Conservation (phyloP, 2,888 invertebrate genomes). For the Arrhopalites spinosus region DNA sequence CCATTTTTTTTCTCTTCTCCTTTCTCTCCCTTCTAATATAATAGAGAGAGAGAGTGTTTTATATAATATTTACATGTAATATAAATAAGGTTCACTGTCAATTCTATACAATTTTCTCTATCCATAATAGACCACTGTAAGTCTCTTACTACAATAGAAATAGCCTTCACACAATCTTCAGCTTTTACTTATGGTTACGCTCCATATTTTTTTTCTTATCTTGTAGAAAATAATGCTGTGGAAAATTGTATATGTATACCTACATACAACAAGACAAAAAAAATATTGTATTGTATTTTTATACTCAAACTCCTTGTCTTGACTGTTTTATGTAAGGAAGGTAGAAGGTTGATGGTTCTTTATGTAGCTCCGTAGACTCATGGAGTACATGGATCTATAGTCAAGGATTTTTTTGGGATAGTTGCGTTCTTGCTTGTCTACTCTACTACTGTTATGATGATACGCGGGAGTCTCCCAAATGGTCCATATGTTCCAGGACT, state of each 20-base stretch:
- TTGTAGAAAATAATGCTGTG: too few species aligned
- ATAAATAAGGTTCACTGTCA: too few species aligned
- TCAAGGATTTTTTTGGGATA: not conserved
- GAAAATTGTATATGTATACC: too few species aligned
- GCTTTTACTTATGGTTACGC: not conserved
- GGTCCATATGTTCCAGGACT: slow-evolving; percentile 32
- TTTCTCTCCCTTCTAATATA: not conserved
- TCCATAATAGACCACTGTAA: too few species aligned
- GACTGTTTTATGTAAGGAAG: too few species aligned
- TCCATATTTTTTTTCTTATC: not conserved
- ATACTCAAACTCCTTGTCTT: too few species aligned
- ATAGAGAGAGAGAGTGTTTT: not conserved
- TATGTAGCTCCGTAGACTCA: too few species aligned
- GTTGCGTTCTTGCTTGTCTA: not conserved
- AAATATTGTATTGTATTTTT: too few species aligned
- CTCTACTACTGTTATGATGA: slow-evolving; percentile 3
- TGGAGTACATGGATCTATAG: not conserved
- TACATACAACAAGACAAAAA: too few species aligned
- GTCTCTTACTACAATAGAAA: too few species aligned
- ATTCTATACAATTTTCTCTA: too few species aligned
- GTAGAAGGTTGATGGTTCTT: too few species aligned
- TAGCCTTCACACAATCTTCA: not conserved
- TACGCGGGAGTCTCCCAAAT: slow-evolving; percentile 39
- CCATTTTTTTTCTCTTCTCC: not conserved
- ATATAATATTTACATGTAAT: not conserved